These are phyloP conservation scores for Lepus americanus DNA, from an alignment of 2,113 vertebrate species.

Conservation along the genomic window DNA sequence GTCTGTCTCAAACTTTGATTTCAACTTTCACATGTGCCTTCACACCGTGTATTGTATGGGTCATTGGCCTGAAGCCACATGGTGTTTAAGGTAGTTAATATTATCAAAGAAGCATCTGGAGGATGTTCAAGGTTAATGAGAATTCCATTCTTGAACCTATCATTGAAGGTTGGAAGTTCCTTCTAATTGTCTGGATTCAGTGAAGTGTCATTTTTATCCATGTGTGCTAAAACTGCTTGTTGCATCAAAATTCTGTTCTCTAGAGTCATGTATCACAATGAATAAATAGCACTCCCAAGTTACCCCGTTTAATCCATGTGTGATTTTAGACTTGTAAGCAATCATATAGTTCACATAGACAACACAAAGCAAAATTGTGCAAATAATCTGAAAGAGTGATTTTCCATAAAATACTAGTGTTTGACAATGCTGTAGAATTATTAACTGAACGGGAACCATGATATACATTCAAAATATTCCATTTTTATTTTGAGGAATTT, in stretches of 20 bases:
- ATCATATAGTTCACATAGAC: not conserved
- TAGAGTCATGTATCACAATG: not conserved
- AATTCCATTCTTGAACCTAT: slow-evolving; percentile 74
- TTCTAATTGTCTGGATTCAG: slow-evolving; percentile 30
- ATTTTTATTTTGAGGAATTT: not conserved
- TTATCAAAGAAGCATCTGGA: slow-evolving; percentile 82
- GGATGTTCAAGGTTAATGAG: slow-evolving; percentile 76
- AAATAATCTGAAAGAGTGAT: not conserved
- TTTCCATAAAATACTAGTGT: not conserved
- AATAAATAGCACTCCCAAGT: not conserved
- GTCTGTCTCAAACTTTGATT: slow-evolving; percentile 70
- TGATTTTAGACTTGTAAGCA: not conserved
- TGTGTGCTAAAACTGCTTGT: slow-evolving; percentile 30
- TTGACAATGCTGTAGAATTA: not conserved
- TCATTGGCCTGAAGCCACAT: slow-evolving; percentile 72
- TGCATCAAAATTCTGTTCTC: not conserved
- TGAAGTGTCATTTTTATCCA: slow-evolving; percentile 40
- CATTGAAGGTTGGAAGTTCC: slow-evolving; percentile 21
- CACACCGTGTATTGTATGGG: slow-evolving; percentile 66
- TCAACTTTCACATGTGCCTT: slow-evolving; percentile 65
- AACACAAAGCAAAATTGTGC: not conserved
- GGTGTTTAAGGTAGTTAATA: slow-evolving; percentile 52
- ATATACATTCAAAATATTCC: not conserved
- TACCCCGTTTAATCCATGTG: not conserved
- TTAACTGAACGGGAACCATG: not conserved